phyloP scores from a whole-genome alignment of 2,113 vertebrate genomes.

The Martes martes region DNA sequence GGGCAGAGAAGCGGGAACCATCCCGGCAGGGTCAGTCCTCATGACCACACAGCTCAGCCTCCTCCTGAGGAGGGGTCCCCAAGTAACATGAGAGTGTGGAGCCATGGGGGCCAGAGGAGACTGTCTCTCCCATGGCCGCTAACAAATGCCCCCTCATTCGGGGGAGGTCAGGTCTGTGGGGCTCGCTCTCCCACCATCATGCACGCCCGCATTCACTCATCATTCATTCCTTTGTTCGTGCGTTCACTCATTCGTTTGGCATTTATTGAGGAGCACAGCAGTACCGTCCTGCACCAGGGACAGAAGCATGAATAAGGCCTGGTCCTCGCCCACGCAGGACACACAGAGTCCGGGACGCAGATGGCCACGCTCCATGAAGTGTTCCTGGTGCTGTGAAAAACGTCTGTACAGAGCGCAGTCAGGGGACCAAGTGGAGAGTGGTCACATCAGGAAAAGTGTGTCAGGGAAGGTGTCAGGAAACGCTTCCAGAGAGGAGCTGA shows the following conservation, averaged over 20 bases:
- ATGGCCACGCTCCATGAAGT: background rate
- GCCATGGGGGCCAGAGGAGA: background rate
- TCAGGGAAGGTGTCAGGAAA: background rate
- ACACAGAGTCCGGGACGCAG: background rate
- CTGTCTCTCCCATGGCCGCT: background rate
- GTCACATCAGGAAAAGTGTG: background rate
- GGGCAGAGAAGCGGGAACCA: background rate
- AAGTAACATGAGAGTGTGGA: background rate
- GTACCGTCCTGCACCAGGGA: background rate
- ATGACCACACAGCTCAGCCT: background rate
- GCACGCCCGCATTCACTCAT: background rate
- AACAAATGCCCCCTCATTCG: background rate
- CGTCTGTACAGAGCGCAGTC: background rate
- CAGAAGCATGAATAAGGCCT: background rate
- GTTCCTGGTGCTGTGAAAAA: background rate
- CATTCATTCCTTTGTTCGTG: background rate
- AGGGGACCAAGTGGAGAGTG: background rate
- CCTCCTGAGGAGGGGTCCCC: background rate
- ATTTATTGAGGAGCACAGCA: background rate
- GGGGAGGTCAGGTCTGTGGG: background rate
- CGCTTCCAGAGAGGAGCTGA: background rate
- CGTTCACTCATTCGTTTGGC: background rate
- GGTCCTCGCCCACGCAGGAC: no score
- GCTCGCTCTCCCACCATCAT: background rate
- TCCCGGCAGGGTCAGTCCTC: background rate